Evolutionary conservation across 2,888 invertebrate species (phyloP).

Genomic region (Clanis bilineata): DNA sequence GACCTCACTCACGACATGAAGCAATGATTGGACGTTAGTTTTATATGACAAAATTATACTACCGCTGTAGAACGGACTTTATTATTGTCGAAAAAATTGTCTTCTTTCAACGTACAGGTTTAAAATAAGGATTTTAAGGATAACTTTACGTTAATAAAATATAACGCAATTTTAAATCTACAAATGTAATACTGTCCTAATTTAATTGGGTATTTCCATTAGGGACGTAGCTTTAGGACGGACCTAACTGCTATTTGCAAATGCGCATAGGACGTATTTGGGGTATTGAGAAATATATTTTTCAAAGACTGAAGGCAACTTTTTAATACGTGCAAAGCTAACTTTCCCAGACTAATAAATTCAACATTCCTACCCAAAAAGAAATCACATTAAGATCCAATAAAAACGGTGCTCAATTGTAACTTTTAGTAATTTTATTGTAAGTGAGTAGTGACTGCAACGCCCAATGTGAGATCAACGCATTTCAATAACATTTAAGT

Average conservation of each 20-base stretch:
- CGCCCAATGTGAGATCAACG: conserved; percentile 43
- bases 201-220: neutral
- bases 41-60: too few relatives aligned
- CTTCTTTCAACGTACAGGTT: too few relatives aligned
- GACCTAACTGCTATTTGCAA: neutral
- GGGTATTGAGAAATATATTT: neutral
- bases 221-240: neutral
- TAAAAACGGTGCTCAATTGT: conserved; percentile 7
- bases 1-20: too few relatives aligned
- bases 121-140: too few relatives aligned
- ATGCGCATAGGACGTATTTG: neutral
- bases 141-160: too few relatives aligned
- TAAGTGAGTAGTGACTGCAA: conserved; percentile 36
- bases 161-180: too few relatives aligned
- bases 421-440: conserved; percentile 34
- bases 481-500: conserved; percentile 57
- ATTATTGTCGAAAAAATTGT: too few relatives aligned
- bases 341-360: conserved; percentile 8
- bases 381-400: conserved; percentile 1
- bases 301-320: neutral
- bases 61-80: too few relatives aligned
- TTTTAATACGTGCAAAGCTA: neutral
- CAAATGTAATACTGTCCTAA: neutral
- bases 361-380: neutral
- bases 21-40: too few relatives aligned